Conservation (phyloP, 2,888 invertebrate species). For the Ennomos erosarius region DNA sequence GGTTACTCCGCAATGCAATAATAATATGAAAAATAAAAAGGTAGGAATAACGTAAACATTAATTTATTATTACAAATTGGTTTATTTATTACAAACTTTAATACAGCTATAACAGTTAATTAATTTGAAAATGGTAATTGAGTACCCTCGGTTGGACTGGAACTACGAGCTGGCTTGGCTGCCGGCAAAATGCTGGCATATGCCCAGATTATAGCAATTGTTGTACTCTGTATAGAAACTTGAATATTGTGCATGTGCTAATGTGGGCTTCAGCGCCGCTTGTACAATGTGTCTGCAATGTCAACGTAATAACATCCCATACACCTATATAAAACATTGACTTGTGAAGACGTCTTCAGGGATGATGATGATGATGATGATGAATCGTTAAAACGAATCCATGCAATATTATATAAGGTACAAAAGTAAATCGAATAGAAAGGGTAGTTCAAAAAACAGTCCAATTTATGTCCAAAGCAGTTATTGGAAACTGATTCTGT, state of each 20-base stretch:
- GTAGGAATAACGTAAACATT: constrained; percentile 6
- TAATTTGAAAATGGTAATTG: constrained; percentile 26
- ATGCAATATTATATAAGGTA: not conserved
- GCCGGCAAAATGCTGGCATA: constrained; percentile 28
- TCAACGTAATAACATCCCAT: too few relatives aligned
- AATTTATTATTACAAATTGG: too few relatives aligned
- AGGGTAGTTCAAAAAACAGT: constrained; percentile 6
- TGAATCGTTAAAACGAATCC: too few relatives aligned
- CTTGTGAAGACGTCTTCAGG: too few relatives aligned
- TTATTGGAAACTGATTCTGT: constrained; percentile 9
- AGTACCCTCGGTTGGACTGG: constrained; percentile 16
- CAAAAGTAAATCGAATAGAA: constrained; percentile 1
- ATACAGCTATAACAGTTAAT: constrained; percentile 24
- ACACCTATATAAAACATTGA: too few relatives aligned
- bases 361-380: too few relatives aligned
- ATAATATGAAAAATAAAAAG: too few relatives aligned
- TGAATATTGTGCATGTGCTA: constrained; percentile 1
- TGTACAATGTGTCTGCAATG: constrained; percentile 1
- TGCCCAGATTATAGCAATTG: constrained; percentile 23
- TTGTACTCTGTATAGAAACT: not conserved
- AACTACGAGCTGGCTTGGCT: constrained; percentile 15
- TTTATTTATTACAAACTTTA: constrained; percentile 18
- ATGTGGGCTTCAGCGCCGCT: not conserved
- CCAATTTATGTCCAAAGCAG: constrained; percentile 9
- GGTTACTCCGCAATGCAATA: too few relatives aligned